Percentiles rank a stretch among this genome's conserved stretches.
These are phyloP conservation scores for Coranthus polyacanthus DNA, from an alignment of 2,797 vertebrate genomes.

Conservation along the genomic window DNA sequence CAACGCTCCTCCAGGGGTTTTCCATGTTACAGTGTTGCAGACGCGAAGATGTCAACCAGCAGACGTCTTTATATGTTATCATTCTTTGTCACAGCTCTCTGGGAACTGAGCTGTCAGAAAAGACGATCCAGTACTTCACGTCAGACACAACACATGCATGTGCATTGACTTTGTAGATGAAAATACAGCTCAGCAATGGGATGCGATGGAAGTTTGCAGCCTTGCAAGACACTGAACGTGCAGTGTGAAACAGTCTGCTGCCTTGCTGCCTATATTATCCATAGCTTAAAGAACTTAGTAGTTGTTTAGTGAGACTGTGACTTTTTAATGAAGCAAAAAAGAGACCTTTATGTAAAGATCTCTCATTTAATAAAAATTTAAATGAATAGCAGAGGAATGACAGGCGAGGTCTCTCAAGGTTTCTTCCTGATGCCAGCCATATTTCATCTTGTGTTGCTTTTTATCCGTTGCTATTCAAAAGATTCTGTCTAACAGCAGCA, in stretches of 20 bases:
- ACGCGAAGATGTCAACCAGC: slow-evolving; percentile 45
- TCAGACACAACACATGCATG: slow-evolving; percentile 11
- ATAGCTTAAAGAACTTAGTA: neutral
- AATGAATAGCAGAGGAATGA: slow-evolving; percentile 43
- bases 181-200: slow-evolving; percentile 21
- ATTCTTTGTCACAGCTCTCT: slow-evolving; percentile 41
- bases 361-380: slow-evolving; percentile 43
- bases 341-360: slow-evolving; percentile 14
- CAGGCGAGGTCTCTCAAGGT: slow-evolving; percentile 35
- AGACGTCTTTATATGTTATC: slow-evolving; percentile 48
- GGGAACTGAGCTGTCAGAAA: slow-evolving; percentile 29
- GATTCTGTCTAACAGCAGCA: slow-evolving; percentile 14
- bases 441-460: slow-evolving; percentile 16
- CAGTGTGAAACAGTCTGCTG: slow-evolving; percentile 1
- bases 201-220: neutral
- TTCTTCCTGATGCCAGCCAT: slow-evolving; percentile 20
- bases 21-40: slow-evolving; percentile 18
- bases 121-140: no score
- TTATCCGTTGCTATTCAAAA: slow-evolving; percentile 26
- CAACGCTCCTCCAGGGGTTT: slow-evolving; percentile 20
- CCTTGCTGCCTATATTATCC: slow-evolving; percentile 9
- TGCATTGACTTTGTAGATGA: neutral
- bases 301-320: slow-evolving; percentile 11
- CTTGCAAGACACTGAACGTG: slow-evolving; percentile 2
- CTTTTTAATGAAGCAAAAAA: slow-evolving; percentile 30